Conservation (phyloP, 2,888 invertebrate genomes). For the Opisthograptis luteolata region DNA sequence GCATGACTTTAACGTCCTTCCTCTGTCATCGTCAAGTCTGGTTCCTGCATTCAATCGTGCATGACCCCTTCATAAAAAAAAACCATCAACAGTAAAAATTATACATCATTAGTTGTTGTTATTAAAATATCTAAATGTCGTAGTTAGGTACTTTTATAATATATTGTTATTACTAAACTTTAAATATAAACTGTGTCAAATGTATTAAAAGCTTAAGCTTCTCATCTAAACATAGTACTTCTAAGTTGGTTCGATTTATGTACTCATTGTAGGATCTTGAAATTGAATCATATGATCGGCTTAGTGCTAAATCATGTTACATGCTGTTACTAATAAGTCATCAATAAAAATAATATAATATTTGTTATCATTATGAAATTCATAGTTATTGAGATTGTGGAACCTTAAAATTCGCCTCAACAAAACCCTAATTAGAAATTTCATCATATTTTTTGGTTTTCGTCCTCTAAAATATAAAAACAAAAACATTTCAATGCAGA, state of each 20-base stretch:
- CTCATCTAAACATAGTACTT: slow-evolving; percentile 37
- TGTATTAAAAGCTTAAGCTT: slow-evolving; percentile 45
- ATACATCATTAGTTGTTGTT: slow-evolving; percentile 55
- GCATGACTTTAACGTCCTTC: slow-evolving; percentile 53
- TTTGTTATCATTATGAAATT: too few relatives aligned
- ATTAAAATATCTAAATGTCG: slow-evolving; percentile 45
- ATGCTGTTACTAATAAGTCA: too few relatives aligned
- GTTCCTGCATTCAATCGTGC: slow-evolving; percentile 62
- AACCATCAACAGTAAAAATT: slow-evolving; percentile 45
- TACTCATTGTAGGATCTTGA: slow-evolving; percentile 48
- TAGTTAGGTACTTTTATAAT: slow-evolving; percentile 39
- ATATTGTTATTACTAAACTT: too few relatives aligned
- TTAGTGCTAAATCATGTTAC: slow-evolving; percentile 44
- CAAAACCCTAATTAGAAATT: too few relatives aligned
- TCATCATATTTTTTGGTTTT: too few relatives aligned
- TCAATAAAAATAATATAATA: too few relatives aligned
- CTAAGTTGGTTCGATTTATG: slow-evolving; percentile 23
- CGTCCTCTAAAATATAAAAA: too few relatives aligned
- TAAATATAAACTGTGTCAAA: slow-evolving; percentile 17
- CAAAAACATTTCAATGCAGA: too few relatives aligned
- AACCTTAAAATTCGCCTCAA: too few relatives aligned
- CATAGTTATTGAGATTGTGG: too few relatives aligned
- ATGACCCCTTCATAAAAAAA: slow-evolving; percentile 63
- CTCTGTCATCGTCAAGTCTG: slow-evolving; percentile 58
- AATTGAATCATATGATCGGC: slow-evolving; percentile 43